Evolutionary conservation across 2,113 vertebrate genomes (phyloP).

Genomic region (Saguinus imperator): DNA sequence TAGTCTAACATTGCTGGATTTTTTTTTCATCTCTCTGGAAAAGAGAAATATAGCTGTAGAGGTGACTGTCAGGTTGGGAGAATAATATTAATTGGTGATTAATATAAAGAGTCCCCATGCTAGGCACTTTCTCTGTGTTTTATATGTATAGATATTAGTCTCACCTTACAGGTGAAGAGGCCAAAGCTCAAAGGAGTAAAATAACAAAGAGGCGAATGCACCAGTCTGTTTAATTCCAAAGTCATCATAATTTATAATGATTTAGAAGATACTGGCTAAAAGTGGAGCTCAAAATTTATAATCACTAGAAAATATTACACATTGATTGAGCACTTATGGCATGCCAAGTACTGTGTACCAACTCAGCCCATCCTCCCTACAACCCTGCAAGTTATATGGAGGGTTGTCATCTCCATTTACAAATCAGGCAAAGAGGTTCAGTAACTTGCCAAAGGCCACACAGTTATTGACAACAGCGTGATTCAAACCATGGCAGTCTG

Average conservation of each 20-base stretch:
- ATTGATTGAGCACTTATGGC: background rate
- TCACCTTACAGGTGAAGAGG: background rate
- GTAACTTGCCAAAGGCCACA: background rate
- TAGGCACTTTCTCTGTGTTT: background rate
- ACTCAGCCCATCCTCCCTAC: background rate
- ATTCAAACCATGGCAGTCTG: background rate
- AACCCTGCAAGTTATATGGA: background rate
- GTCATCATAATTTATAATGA: background rate
- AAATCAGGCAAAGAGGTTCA: background rate
- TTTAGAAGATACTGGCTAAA: background rate
- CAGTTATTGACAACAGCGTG: background rate
- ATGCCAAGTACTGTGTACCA: background rate
- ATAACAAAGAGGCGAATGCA: background rate
- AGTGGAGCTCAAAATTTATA: background rate
- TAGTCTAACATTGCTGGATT: background rate
- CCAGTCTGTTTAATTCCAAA: background rate
- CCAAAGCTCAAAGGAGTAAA: conserved; percentile 7
- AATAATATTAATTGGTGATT: background rate
- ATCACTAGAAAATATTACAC: background rate
- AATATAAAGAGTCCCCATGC: background rate
- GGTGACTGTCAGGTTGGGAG: background rate
- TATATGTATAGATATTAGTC: background rate
- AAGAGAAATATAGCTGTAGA: background rate
- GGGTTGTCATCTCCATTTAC: background rate
- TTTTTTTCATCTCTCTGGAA: background rate